Conservation (phyloP, 1,140 invertebrate genomes). For the Odontomachus brunneus region DNA sequence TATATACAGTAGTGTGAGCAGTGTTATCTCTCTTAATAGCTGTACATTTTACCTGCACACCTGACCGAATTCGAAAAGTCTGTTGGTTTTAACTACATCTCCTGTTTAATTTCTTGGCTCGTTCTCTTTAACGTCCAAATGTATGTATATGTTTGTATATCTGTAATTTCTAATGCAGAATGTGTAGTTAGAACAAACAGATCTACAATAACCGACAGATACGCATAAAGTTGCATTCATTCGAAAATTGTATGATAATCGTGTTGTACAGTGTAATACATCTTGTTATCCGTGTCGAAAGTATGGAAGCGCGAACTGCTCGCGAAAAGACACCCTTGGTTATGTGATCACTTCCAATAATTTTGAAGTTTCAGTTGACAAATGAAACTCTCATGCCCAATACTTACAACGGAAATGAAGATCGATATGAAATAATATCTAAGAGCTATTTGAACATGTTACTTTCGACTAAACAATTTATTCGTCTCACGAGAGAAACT, state of each 20-base stretch:
- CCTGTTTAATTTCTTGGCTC: too few relatives aligned
- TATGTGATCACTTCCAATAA: constrained; percentile 46
- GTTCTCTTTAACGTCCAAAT: too few relatives aligned
- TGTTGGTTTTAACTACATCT: too few relatives aligned
- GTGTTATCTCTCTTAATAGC: too few relatives aligned
- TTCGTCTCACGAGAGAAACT: constrained; percentile 18
- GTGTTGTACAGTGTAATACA: constrained; percentile 34
- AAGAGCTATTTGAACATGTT: neutral
- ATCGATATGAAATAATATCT: constrained; percentile 1
- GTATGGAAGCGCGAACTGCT: constrained; percentile 13
- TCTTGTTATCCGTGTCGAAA: constrained; percentile 45
- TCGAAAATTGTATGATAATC: constrained; percentile 50
- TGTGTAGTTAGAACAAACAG: too few relatives aligned
- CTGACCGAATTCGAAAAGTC: too few relatives aligned
- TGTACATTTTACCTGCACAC: too few relatives aligned
- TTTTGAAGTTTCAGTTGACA: constrained; percentile 51
- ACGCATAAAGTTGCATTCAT: constrained; percentile 38
- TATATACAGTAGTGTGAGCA: constrained; percentile 9
- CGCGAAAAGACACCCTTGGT: neutral
- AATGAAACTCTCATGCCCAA: constrained; percentile 64
- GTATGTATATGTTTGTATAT: too few relatives aligned
- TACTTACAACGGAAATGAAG: neutral
- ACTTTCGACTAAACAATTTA: constrained; percentile 6
- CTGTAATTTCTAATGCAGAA: too few relatives aligned
- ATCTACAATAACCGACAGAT: neutral